Percentiles rank a stretch among this genome's conserved stretches.
Evolutionary conservation across 2,888 invertebrate species (phyloP).

Genomic region (Diogma glabrata): DNA sequence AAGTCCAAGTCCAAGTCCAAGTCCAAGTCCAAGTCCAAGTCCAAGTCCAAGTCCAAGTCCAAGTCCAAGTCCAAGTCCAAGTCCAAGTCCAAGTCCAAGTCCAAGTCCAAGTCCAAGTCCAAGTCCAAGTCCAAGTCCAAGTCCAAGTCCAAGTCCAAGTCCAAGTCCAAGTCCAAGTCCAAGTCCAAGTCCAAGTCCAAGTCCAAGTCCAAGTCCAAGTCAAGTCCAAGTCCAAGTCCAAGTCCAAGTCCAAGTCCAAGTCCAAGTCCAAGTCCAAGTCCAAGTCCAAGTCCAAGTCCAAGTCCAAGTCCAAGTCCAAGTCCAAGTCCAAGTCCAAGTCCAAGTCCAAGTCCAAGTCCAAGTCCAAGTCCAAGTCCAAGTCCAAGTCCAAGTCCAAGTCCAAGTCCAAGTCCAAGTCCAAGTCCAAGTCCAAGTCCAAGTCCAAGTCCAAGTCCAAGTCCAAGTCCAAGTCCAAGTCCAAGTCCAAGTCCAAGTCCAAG

Average conservation of each 20-base stretch:
- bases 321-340: slow-evolving; percentile 11
- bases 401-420: slow-evolving; percentile 12
- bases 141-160: slow-evolving; percentile 13
- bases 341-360: slow-evolving; percentile 11
- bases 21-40: slow-evolving; percentile 11
- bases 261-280: slow-evolving; percentile 12
- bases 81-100: slow-evolving; percentile 11
- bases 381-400: slow-evolving; percentile 11
- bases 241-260: slow-evolving; percentile 12
- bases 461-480: slow-evolving; percentile 12
- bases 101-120: slow-evolving; percentile 11
- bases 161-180: slow-evolving; percentile 12
- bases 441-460: slow-evolving; percentile 12
- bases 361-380: slow-evolving; percentile 13
- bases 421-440: slow-evolving; percentile 13
- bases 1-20: slow-evolving; percentile 12
- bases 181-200: slow-evolving; percentile 12
- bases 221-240: slow-evolving; percentile 12
- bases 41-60: slow-evolving; percentile 9
- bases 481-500: slow-evolving; percentile 13
- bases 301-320: slow-evolving; percentile 13
- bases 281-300: slow-evolving; percentile 12
- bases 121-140: slow-evolving; percentile 13
- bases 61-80: slow-evolving; percentile 3
- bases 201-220: slow-evolving; percentile 11